Evolutionary conservation across 2,888 invertebrate species (phyloP), one percentile per base, ranked within the genome.

Genomic region (Drosophila anceps): DNA sequence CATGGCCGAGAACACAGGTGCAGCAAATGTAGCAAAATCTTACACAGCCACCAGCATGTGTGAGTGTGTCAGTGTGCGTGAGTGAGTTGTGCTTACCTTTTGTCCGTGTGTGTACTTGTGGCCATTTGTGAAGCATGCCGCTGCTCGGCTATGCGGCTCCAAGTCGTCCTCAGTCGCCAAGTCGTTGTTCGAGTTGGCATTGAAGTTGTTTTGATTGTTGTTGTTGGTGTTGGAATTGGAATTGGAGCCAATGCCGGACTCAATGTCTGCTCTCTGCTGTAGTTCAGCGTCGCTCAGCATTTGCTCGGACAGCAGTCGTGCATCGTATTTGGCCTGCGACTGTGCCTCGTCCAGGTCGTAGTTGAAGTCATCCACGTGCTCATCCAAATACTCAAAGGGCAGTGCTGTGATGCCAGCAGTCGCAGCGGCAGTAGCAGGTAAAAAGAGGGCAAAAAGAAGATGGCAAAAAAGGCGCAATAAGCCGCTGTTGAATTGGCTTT

Each of bases 331-430:
- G 39, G 92, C 93, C 75, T 93, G 91, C 44, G 93, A 93, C 78
- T 93, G 93, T 55, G 91, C 92, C 55, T 92, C 92, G 71, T 93
- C 93, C 88, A 93, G 91, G 82, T 93, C 93, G 69, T 92, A 93
- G 59, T 91, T 91, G 71, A 91, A 88, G 71, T 92, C 91, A 61
- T 92, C 77, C 46, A 75, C 91, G 73, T 91, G 92, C 79, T 92
- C 92, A 67, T 93, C 93, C 44, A 91, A 84, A 73, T 93, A 93
- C 76, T 93, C 93, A 68, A 92, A 89, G 39, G 93, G 92, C 67
- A 91, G 82, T 74, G 85, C 74, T 90, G 48, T 18, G 24, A 9
- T 24, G 33, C 20, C 29, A 8, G 24, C 7, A 7, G 4, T 8
- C 15, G 20, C 29, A 8, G 24, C 7, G 9, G 4, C 9, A 20